Evolutionary conservation across 2,888 invertebrate genomes (phyloP).

Genomic region (Rhorus exstirpatorius): DNA sequence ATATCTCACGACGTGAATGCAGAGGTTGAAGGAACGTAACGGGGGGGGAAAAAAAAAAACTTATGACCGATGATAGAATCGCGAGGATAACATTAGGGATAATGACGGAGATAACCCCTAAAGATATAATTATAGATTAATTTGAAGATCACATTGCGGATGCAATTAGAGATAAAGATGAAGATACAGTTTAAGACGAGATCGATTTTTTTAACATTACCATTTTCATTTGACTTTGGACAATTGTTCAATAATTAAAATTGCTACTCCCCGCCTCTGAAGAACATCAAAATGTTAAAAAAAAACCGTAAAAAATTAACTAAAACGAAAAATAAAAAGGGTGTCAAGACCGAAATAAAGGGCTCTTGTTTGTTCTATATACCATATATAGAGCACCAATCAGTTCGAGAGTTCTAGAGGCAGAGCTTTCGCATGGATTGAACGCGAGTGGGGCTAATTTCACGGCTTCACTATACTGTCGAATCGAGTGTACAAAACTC

Average conservation of each 20-base stretch:
- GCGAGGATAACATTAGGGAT: no score
- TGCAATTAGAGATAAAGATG: neutral
- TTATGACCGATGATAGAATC: no score
- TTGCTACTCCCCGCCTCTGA: no score
- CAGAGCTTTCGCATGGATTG: neutral
- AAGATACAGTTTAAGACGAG: neutral
- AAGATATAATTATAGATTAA: no score
- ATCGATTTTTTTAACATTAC: no score
- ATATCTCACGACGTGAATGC: neutral
- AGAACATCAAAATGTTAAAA: neutral
- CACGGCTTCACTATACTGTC: slow-evolving; percentile 43
- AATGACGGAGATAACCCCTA: no score
- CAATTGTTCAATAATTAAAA: no score
- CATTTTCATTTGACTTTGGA: no score
- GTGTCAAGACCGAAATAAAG: slow-evolving; percentile 6
- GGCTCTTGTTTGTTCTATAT: slow-evolving; percentile 9
- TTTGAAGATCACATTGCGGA: no score
- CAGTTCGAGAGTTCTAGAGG: neutral
- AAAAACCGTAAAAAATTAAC: neutral
- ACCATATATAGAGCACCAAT: neutral
- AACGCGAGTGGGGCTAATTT: slow-evolving; percentile 43
- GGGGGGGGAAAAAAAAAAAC: slow-evolving; percentile 5
- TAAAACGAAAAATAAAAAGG: neutral
- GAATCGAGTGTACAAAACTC: slow-evolving; percentile 30
- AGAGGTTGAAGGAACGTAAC: no score